Percentiles rank a stretch among this genome's conserved stretches.
These are phyloP conservation scores for Gadus chalcogrammus DNA, from an alignment of 2,113 vertebrate species.

Conservation along the genomic window DNA sequence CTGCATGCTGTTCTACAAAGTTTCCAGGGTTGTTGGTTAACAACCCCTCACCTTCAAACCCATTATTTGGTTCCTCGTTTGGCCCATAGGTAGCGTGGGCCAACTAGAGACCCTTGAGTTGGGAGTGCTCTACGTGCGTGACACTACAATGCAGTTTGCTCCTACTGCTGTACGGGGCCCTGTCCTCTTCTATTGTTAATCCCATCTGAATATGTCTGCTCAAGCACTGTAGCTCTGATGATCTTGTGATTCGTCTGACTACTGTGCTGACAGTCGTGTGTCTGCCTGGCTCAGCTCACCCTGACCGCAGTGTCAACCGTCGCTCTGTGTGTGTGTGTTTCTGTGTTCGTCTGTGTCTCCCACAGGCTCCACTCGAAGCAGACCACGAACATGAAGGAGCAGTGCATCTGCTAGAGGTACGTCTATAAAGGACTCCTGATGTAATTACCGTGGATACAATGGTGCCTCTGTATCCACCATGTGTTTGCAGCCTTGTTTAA, in stretches of 20 bases:
- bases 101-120: too few relatives aligned
- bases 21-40: too few relatives aligned
- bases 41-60: too few relatives aligned
- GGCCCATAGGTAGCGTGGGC: too few relatives aligned
- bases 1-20: too few relatives aligned
- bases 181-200: too few relatives aligned
- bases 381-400: constrained; percentile 87
- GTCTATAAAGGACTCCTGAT: constrained; percentile 19
- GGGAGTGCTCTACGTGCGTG: too few relatives aligned
- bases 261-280: constrained; percentile 48
- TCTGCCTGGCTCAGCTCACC: constrained; percentile 19
- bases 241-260: constrained; percentile 16
- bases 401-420: constrained; percentile 87
- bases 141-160: too few relatives aligned
- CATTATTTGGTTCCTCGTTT: too few relatives aligned
- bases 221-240: not conserved
- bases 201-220: constrained; percentile 25
- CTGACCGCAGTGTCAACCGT: constrained; percentile 51
- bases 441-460: not conserved
- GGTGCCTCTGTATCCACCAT: not conserved
- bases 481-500: not conserved
- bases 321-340: constrained; percentile 16
- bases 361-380: constrained; percentile 82
- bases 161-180: too few relatives aligned
- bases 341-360: constrained; percentile 39